Percentiles rank a stretch among this genome's conserved stretches.
Evolutionary conservation across 2,797 vertebrate species (phyloP).

Genomic region (Lindbergichthys nudifrons): DNA sequence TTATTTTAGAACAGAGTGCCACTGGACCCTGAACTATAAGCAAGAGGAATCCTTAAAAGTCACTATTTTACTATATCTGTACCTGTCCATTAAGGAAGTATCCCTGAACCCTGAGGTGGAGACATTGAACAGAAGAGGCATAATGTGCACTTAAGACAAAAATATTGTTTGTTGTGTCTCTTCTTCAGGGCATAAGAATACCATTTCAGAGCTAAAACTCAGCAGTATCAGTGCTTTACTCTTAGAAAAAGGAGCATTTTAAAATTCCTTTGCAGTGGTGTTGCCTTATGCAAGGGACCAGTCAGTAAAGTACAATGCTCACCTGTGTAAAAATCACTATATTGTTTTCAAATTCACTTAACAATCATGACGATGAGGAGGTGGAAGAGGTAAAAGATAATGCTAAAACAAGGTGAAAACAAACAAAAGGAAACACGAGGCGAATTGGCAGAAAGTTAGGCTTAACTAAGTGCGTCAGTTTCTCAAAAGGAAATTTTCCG

Average conservation of each 20-base stretch:
- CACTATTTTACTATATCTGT: neutral
- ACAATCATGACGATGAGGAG: neutral
- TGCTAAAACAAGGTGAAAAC: constrained; percentile 10
- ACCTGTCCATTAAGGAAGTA: constrained; percentile 50
- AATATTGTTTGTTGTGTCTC: constrained; percentile 11
- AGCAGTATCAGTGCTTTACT: neutral
- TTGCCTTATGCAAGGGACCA: neutral
- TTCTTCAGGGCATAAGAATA: constrained; percentile 31
- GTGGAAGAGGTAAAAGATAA: neutral
- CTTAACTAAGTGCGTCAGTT: constrained; percentile 33
- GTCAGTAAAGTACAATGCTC: neutral
- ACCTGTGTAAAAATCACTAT: neutral
- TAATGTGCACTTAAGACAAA: constrained; percentile 49
- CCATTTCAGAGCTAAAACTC: neutral
- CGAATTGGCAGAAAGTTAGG: constrained; percentile 24
- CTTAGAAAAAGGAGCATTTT: neutral
- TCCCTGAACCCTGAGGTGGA: constrained; percentile 44
- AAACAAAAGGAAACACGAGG: neutral
- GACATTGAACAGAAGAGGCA: constrained; percentile 6
- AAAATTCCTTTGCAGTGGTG: neutral
- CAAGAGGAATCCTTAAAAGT: constrained; percentile 12
- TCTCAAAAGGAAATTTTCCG: constrained; percentile 4
- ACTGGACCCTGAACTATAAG: constrained; percentile 5
- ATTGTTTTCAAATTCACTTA: neutral
- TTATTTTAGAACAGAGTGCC: constrained; percentile 12